phyloP scores from a whole-genome alignment of 2,113 vertebrate genomes.

The Nansenia antarctica region DNA sequence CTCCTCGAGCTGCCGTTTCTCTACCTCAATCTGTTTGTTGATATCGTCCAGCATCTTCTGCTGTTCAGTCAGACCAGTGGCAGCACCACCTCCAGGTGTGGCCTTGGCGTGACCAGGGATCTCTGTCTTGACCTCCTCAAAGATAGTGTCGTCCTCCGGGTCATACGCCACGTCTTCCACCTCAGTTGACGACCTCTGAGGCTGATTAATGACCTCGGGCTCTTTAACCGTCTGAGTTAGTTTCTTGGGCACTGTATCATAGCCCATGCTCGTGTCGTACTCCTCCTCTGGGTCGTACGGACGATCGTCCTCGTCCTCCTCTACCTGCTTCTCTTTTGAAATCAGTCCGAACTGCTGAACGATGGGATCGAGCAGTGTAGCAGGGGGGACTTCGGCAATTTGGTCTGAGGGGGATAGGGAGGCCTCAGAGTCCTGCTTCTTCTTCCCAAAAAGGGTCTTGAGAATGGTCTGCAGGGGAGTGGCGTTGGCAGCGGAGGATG shows the following conservation, averaged over 20 bases:
- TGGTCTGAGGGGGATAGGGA: conserved; percentile 77
- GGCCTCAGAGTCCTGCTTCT: conserved; percentile 80
- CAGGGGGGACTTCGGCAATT: conserved; percentile 56
- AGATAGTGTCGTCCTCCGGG: conserved; percentile 94
- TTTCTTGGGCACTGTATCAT: conserved; percentile 65
- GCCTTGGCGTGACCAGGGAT: conserved; percentile 72
- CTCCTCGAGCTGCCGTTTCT: conserved; percentile 81
- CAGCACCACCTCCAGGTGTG: conserved; percentile 32
- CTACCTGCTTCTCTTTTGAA: conserved; percentile 79
- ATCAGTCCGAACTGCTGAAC: conserved; percentile 90
- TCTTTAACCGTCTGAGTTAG: conserved; percentile 50
- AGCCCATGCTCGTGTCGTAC: conserved; percentile 84
- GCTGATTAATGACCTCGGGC: conserved; percentile 53
- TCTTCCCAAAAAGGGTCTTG: conserved; percentile 92
- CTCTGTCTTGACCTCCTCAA: conserved; percentile 88
- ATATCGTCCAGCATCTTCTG: conserved; percentile 87
- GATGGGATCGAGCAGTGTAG: conserved; percentile 87
- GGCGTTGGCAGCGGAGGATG: conserved; percentile 48
- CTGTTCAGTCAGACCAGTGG: conserved; percentile 69
- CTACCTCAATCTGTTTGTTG: conserved; percentile 87
- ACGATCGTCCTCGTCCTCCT: conserved; percentile 89
- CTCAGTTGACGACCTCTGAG: conserved; percentile 46
- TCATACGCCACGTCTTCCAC: conserved; percentile 93
- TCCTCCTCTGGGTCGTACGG: conserved; percentile 98
- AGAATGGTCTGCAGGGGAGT: conserved; percentile 93